Conservation (phyloP, 2,797 vertebrate genomes). For the Lacerta viridis region DNA sequence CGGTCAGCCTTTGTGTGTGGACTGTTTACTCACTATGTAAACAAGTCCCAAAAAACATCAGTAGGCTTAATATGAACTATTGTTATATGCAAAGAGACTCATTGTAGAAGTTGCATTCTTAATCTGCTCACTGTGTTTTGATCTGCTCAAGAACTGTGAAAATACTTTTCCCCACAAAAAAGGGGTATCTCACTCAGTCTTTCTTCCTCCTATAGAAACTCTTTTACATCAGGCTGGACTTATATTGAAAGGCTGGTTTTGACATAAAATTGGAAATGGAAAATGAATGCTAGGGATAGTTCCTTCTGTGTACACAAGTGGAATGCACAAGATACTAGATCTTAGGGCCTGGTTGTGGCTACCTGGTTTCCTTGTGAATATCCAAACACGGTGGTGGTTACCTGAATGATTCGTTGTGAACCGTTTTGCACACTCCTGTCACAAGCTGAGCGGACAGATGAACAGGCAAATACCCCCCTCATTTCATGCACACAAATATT, state of each 20-base stretch:
- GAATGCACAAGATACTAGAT: background rate
- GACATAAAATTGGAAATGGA: background rate
- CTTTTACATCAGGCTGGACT: background rate
- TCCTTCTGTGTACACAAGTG: background rate
- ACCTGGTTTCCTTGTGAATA: background rate
- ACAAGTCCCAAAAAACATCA: background rate
- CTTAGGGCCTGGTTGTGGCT: background rate
- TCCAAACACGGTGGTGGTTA: background rate
- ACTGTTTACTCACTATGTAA: too few relatives aligned
- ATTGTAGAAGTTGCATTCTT: background rate
- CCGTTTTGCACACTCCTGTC: background rate
- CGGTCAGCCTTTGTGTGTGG: too few relatives aligned
- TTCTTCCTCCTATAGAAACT: background rate
- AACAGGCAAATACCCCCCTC: background rate
- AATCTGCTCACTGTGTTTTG: background rate
- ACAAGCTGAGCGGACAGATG: background rate
- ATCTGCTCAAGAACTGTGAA: background rate
- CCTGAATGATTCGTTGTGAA: slow-evolving; percentile 18
- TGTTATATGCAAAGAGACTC: background rate
- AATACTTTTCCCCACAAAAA: background rate
- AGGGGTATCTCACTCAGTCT: background rate
- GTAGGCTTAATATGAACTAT: background rate
- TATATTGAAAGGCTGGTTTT: background rate
- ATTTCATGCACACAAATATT: background rate
- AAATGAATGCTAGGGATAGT: background rate